Base-by-base conservation (phyloP, 1,140 invertebrate genomes). In the Pachyrhynchus sulphureomaculatus region DNA sequence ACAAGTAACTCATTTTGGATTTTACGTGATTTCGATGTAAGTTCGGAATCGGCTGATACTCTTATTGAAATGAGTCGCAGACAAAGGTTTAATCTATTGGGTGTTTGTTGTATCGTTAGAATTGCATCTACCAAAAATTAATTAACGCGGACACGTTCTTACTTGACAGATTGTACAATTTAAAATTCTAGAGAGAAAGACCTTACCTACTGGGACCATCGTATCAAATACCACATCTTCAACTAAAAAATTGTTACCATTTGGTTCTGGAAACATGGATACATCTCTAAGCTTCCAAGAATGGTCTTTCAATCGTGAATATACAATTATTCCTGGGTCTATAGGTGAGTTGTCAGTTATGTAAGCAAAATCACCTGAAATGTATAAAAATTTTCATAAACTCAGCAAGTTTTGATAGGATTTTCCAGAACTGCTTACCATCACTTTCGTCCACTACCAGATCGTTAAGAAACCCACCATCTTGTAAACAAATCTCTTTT, bases 321-420 rank as follows among this genome's bases (percentile, higher is more conserved):
- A 89, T 0, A 89, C 85, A 36, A 90, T 84, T 18, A 90, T 82
- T n/a, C 84, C 86, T 0, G 87, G 86, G 72, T 88, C 84, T 0
- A 78, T 72, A 0, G 75, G 78, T 57, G 82, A 83, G 59, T 81
- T 84, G 67, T 88, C 88, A 0, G 84, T 85, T 5, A 89, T 88
- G 65, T 88, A 89, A 2, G 86, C 87, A 63, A 80, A 82, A 18
- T 83, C 84, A 13, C 62, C 56, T 47, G 2, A 15, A 13, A 18
- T 18, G 2, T 15, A 37, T n/a, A n/a, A n/a, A n/a, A n/a, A n/a
- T n/a, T n/a, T n/a, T n/a, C n/a, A n/a, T n/a, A n/a, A n/a, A n/a
- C n/a, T n/a, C n/a, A n/a, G n/a, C n/a, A n/a, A n/a, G n/a, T n/a
- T n/a, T n/a, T n/a, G n/a, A n/a, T n/a, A n/a, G n/a, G n/a, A n/a